Evolutionary conservation across 1,140 invertebrate genomes (phyloP).

Genomic region (Holcopasites calliopsidis): DNA sequence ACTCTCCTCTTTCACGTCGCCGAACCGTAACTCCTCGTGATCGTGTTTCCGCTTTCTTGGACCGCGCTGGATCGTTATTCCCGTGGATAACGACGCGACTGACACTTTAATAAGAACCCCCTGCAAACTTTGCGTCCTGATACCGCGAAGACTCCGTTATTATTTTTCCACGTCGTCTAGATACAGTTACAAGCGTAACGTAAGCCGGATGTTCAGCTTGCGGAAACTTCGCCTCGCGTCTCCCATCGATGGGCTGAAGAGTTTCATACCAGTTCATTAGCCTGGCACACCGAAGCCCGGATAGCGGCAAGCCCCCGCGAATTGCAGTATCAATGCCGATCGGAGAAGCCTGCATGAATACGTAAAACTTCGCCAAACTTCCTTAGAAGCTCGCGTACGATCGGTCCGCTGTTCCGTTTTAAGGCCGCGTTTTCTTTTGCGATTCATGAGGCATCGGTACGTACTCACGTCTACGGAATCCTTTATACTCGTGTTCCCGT

Average conservation of each 20-base stretch:
- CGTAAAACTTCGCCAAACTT: conserved; percentile 30
- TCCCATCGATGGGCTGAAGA: neutral
- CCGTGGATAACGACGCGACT: conserved; percentile 11
- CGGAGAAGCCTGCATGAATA: neutral
- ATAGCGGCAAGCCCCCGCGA: neutral
- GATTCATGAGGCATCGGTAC: neutral
- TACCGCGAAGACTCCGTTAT: neutral
- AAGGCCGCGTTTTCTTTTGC: neutral
- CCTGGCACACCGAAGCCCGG: neutral
- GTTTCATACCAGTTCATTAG: conserved; percentile 27
- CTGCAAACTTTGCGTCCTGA: neutral
- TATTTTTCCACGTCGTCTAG: neutral
- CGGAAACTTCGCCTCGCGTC: neutral
- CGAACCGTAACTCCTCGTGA: neutral
- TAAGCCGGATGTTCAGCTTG: neutral
- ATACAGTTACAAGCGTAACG: neutral
- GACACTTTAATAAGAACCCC: conserved; percentile 31
- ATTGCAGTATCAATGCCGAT: conserved; percentile 2
- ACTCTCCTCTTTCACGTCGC: neutral
- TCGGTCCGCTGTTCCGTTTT: neutral
- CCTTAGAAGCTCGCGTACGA: conserved; percentile 3
- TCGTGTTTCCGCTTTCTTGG: conserved; percentile 19
- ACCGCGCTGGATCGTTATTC: neutral
- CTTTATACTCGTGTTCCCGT: neutral
- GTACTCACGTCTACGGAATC: neutral